Evolutionary conservation across 2,888 invertebrate species (phyloP), one percentile per base, ranked within the genome.

Genomic region (Branchellion lobata): DNA sequence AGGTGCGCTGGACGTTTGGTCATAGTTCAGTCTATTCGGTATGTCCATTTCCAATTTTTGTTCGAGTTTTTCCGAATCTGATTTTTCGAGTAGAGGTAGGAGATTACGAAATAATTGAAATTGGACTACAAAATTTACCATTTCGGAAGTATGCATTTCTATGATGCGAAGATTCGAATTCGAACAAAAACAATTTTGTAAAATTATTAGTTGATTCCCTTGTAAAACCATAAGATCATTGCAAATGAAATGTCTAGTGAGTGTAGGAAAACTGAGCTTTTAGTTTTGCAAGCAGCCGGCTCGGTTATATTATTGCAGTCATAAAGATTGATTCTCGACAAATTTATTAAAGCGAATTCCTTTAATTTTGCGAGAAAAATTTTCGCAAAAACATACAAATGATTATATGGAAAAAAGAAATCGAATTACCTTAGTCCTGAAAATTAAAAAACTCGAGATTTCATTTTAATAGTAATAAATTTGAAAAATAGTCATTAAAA

Each of bases 401-500:
- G 40, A 77, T 65, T 53, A 33, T 51, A 34, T 57, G 27, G n/a
- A 65, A 53, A 57, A 57, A 57, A n/a, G 27, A 77, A 77, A 61
- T 29, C 77, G 57, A 77, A 34, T 33, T 77, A 34, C 65, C 53
- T 33, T 2, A 33, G 65, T 77, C 53, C 57, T n/a, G 65, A 65
- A 61, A 65, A 36, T 77, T 53, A 77, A 77, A 65, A 57, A 61
- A 57, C 36, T 11, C 34, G 57, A 33, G 77, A 77, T 77, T 31
- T 53, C 77, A 77, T 77, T 77, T 77, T 77, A 77, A 77, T 51
- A 77, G 77, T 77, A 77, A 77, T 77, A 77, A 77, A 77, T 77
- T 57, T 77, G 77, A 77, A 77, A 77, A 77, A 77, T 77, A 57
- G 77, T 53, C 77, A 77, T 77, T 77, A 77, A 77, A 77, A 77